These are phyloP conservation scores for Thalassarche chlororhynchos DNA, from an alignment of 2,113 vertebrate species.

Conservation along the genomic window DNA sequence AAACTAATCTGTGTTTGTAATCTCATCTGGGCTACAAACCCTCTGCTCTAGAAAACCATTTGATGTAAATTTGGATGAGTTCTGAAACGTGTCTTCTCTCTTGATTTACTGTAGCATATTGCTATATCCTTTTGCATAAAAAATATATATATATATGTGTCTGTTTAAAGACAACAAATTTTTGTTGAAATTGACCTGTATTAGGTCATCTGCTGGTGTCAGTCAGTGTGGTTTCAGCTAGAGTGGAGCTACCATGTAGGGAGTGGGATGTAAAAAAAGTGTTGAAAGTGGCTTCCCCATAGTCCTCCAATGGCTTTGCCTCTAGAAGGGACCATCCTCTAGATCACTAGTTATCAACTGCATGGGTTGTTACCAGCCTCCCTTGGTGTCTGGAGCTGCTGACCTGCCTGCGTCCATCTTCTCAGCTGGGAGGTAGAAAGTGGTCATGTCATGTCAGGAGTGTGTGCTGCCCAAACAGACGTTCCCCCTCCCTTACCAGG, in stretches of 20 bases:
- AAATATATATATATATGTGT: not conserved
- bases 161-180: not conserved
- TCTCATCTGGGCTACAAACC: not conserved
- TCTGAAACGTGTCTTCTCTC: not conserved
- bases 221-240: not conserved
- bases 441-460: not conserved
- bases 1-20: not conserved
- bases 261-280: not conserved
- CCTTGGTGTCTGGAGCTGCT: not conserved
- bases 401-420: not conserved
- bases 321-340: not conserved
- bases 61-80: not conserved
- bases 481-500: not conserved
- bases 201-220: not conserved
- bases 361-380: not conserved
- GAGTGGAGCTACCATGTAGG: not conserved
- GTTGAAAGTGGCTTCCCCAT: not conserved
- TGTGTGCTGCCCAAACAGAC: not conserved
- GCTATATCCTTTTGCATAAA: not conserved
- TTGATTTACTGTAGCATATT: not conserved
- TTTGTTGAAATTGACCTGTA: not conserved
- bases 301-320: not conserved
- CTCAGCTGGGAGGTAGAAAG: not conserved
- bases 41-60: not conserved
- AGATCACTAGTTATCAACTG: not conserved